phyloP scores from a whole-genome alignment of 2,797 vertebrate species.

The Gymnodraco acuticeps region DNA sequence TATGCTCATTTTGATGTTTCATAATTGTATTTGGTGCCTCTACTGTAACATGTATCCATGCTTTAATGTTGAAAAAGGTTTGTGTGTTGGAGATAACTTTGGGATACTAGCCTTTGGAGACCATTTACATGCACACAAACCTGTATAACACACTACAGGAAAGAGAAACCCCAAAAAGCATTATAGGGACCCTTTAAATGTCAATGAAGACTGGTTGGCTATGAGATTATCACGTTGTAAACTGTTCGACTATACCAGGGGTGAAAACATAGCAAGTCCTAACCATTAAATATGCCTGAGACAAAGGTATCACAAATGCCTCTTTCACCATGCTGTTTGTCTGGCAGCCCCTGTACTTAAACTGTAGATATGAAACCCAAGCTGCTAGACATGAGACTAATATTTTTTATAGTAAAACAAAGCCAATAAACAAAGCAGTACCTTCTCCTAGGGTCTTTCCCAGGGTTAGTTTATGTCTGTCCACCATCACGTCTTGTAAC shows the following conservation, averaged over 20 bases:
- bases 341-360: slow-evolving; percentile 14
- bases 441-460: slow-evolving; percentile 95
- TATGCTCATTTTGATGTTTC: too few species aligned
- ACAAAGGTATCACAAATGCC: neutral
- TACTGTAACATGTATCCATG: too few species aligned
- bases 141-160: too few species aligned
- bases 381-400: neutral
- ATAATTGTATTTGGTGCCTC: too few species aligned
- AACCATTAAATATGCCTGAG: neutral
- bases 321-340: slow-evolving; percentile 15
- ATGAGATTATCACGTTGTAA: neutral
- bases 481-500: slow-evolving; percentile 94
- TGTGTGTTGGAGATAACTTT: too few species aligned
- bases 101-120: too few species aligned
- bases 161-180: too few species aligned
- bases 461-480: slow-evolving; percentile 92
- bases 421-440: slow-evolving; percentile 48
- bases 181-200: too few species aligned
- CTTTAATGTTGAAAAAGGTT: too few species aligned
- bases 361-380: slow-evolving; percentile 2
- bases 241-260: neutral
- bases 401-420: neutral
- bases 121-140: too few species aligned
- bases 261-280: slow-evolving; percentile 15
- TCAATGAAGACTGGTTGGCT: neutral